These are phyloP conservation scores for Blastomussa wellsi DNA, from an alignment of 92 coral and sea anemone genomes.

Conservation along the genomic window DNA sequence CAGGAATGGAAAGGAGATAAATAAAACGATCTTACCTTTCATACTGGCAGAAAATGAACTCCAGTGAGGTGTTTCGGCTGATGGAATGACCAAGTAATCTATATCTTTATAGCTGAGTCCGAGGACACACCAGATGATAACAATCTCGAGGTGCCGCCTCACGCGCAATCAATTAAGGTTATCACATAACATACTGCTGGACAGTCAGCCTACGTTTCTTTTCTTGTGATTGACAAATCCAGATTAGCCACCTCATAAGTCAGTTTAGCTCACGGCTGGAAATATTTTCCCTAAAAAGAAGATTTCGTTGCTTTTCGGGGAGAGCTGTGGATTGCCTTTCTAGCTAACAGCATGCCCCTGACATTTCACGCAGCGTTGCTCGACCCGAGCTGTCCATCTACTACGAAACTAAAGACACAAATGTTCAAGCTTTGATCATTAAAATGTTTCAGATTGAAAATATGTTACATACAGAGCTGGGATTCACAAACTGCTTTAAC, in stretches of 20 bases:
- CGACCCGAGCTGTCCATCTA: not conserved
- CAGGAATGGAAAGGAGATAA: not conserved
- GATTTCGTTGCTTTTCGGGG: conserved; percentile 3
- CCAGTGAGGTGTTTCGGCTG: not conserved
- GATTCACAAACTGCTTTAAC: not conserved
- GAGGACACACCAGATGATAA: not conserved
- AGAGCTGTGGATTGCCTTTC: not conserved
- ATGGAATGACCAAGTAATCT: not conserved
- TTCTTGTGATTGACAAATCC: conserved; percentile 10
- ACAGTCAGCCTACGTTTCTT: not conserved
- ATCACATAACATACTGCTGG: not conserved
- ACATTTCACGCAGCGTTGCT: conserved; percentile 4
- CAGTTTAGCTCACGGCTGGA: conserved; percentile 24
- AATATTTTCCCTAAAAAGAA: not conserved
- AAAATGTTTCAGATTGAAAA: conserved; percentile 13
- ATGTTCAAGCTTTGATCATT: conserved; percentile 2
- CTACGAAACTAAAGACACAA: not conserved
- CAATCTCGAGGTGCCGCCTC: not conserved
- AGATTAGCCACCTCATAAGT: conserved; percentile 6
- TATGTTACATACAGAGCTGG: not conserved
- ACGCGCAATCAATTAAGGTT: not conserved
- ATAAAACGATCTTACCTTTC: not conserved
- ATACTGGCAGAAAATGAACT: not conserved
- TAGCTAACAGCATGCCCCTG: conserved; percentile 8
- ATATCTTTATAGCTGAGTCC: not conserved